Base-by-base conservation (phyloP, 1,140 invertebrate genomes). In the Ostrea edulis region DNA sequence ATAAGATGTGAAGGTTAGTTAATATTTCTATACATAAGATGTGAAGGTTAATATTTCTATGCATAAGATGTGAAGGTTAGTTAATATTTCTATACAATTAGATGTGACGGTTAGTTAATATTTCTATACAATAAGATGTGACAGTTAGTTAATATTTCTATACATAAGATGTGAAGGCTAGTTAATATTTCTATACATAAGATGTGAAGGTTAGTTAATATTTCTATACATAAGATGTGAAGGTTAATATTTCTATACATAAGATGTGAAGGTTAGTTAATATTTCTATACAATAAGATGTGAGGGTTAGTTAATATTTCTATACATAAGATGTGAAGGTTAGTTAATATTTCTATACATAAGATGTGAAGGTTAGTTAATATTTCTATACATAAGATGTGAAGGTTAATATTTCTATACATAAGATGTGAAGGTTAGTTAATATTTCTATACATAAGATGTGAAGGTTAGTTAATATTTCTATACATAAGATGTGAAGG, bases 1-100 rank as follows among this genome's bases (percentile, higher is more conserved):
- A 44, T n/a, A n/a, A n/a, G n/a, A n/a, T 62, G 91, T 89, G 20
- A 90, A 92, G 88, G 92, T 92, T 82, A 87, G 88, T 82, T 44
- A n/a, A 8, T 82, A 8, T 82, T 65, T 22, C 2, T 65, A 44
- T 44, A 44, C 35, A 44, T n/a, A n/a, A n/a, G n/a, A n/a, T 62
- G 91, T 89, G 20, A 90, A 92, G 88, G 92, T 92, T 82, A 87
- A 8, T 82, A 8, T 82, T 65, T 22, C 2, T 65, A 44, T 44
- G 5, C 35, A 44, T n/a, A n/a, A n/a, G n/a, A n/a, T 62, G 91
- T 89, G 20, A 90, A 92, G 88, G 92, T 92, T 82, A 87, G 88
- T 82, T 44, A n/a, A 8, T 82, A 8, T 82, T 65, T 22, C 2
- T 65, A 44, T 44, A 44, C 35, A 44, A n/a, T n/a, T n/a, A n/a